These are phyloP conservation scores for Stenoptilia bipunctidactyla DNA, from an alignment of 2,888 invertebrate species.

Conservation along the genomic window DNA sequence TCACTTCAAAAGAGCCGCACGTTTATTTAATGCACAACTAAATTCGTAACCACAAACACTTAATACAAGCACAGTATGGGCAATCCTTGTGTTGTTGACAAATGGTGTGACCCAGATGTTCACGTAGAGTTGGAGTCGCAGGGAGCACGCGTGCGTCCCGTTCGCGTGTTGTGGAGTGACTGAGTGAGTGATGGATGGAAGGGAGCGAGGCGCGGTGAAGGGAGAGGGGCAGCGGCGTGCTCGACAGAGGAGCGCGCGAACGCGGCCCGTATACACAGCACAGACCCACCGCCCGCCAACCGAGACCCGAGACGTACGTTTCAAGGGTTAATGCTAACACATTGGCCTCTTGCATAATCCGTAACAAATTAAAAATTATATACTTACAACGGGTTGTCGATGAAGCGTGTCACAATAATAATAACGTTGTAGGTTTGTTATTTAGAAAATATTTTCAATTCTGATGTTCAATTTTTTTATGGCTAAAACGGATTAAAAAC, in stretches of 20 bases:
- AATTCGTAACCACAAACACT: constrained; percentile 42
- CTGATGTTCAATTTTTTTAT: too few species aligned
- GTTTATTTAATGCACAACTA: constrained; percentile 38
- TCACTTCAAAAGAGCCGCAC: constrained; percentile 65
- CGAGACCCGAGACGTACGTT: background rate
- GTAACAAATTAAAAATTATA: background rate
- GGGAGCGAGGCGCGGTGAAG: constrained; percentile 28
- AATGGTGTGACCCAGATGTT: constrained; percentile 51
- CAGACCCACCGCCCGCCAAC: too few species aligned
- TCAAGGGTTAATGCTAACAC: background rate
- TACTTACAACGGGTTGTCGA: too few species aligned
- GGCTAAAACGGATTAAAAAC: too few species aligned
- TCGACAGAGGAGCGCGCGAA: background rate
- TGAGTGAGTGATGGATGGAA: constrained; percentile 47
- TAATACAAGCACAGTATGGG: constrained; percentile 17
- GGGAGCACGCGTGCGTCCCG: constrained; percentile 36
- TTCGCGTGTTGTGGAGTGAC: constrained; percentile 48
- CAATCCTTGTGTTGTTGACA: constrained; percentile 1
- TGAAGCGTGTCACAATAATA: too few species aligned
- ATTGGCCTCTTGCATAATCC: background rate
- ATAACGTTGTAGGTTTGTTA: too few species aligned
- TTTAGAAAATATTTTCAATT: too few species aligned
- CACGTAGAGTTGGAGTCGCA: constrained; percentile 44
- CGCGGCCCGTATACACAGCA: background rate
- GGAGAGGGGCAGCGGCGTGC: constrained; percentile 20